phyloP scores from a whole-genome alignment of 2,888 invertebrate species.

The Agonum fuliginosum region DNA sequence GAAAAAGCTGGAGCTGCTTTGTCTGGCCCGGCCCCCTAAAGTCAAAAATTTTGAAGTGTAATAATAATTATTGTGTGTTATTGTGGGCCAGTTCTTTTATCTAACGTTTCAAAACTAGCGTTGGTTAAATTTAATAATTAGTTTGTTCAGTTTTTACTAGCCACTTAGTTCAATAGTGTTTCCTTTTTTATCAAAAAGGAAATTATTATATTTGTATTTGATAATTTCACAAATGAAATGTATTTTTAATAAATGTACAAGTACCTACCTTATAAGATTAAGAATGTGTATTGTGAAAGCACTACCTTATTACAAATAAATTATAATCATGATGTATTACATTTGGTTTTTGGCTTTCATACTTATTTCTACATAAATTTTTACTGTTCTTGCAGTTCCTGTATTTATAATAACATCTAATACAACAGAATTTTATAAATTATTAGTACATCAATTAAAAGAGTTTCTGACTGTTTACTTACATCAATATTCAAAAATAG shows the following conservation, averaged over 20 bases:
- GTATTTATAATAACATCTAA: conserved; percentile 9
- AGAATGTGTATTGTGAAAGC: conserved; percentile 53
- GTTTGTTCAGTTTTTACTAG: conserved; percentile 66
- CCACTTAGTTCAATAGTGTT: conserved; percentile 55
- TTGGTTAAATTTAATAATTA: conserved; percentile 51
- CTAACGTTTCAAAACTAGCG: conserved; percentile 38
- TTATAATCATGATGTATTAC: conserved; percentile 49
- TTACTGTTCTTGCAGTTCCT: conserved; percentile 17
- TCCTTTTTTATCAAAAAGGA: conserved; percentile 22
- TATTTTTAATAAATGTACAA: conserved; percentile 59
- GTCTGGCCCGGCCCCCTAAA: conserved; percentile 22
- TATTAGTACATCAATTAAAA: not conserved
- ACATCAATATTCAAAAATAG: conserved; percentile 1
- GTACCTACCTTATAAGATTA: conserved; percentile 58
- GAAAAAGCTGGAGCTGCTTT: conserved; percentile 42
- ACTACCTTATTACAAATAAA: conserved; percentile 56
- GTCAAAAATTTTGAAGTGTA: conserved; percentile 53
- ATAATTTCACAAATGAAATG: conserved; percentile 52
- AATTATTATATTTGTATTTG: conserved; percentile 14
- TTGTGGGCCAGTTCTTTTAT: conserved; percentile 54
- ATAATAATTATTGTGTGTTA: conserved; percentile 46
- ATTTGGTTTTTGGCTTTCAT: conserved; percentile 46
- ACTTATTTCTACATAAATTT: conserved; percentile 25
- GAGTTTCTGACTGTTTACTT: conserved; percentile 8
- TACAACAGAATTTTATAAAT: not conserved